phyloP scores from a whole-genome alignment of 1,140 invertebrate species.

The Cyclina sinensis region DNA sequence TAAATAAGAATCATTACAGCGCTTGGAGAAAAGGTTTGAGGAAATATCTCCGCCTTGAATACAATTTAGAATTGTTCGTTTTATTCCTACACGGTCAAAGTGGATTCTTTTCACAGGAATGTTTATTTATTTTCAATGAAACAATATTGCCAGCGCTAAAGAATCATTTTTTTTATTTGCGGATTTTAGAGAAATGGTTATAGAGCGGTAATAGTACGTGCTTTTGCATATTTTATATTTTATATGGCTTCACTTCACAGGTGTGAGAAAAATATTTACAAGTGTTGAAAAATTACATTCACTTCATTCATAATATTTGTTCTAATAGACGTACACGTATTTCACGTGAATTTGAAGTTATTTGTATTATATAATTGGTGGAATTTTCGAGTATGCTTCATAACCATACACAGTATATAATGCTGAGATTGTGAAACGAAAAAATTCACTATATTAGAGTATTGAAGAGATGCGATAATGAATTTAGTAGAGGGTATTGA shows the following conservation, averaged over 20 bases:
- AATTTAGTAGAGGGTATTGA: conserved; percentile 6
- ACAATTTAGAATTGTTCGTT: conserved; percentile 47
- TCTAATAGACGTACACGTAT: conserved; percentile 8
- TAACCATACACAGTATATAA: not conserved
- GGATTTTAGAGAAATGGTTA: conserved; percentile 37
- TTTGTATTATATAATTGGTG: conserved; percentile 12
- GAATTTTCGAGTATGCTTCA: not conserved
- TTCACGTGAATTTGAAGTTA: not conserved
- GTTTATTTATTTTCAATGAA: conserved; percentile 32
- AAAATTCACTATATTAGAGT: not conserved
- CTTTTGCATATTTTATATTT: conserved; percentile 36
- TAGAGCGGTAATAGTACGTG: not conserved
- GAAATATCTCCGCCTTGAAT: conserved; percentile 3
- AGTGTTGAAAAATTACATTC: conserved; percentile 41
- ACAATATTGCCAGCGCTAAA: not conserved
- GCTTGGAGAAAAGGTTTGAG: not conserved
- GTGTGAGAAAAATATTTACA: conserved; percentile 20
- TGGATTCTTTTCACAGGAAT: not conserved
- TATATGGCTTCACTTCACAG: not conserved
- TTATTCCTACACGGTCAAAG: conserved; percentile 3
- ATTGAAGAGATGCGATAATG: not conserved
- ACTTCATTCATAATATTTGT: conserved; percentile 24
- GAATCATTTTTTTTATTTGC: not conserved
- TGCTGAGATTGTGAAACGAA: not conserved
- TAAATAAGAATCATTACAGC: not conserved